Evolutionary conservation across 2,888 invertebrate species (phyloP).

Genomic region (Phyllotreta striolata): DNA sequence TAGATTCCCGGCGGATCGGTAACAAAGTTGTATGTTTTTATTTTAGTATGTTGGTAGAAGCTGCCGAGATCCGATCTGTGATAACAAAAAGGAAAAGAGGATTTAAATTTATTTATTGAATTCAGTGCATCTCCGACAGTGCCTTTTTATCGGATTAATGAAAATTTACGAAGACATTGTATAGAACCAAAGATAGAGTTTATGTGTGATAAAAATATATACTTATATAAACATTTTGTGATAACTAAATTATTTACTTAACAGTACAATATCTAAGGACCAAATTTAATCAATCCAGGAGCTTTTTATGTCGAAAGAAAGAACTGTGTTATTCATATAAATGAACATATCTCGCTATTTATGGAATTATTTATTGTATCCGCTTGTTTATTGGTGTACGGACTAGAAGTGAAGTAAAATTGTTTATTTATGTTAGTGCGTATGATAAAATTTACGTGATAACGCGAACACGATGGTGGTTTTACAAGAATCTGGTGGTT

Average conservation of each 20-base stretch:
- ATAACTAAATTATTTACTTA: slow-evolving; percentile 34
- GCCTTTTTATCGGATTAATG: slow-evolving; percentile 35
- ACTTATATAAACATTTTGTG: slow-evolving; percentile 38
- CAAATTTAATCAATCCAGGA: slow-evolving; percentile 36
- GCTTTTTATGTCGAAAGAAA: slow-evolving; percentile 43
- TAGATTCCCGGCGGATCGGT: not conserved
- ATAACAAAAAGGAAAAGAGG: slow-evolving; percentile 37
- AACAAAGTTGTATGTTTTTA: slow-evolving; percentile 23
- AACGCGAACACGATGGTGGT: slow-evolving; percentile 64
- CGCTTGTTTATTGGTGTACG: slow-evolving; percentile 9
- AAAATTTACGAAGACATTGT: slow-evolving; percentile 25
- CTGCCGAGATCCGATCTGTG: slow-evolving; percentile 41
- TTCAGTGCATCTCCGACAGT: slow-evolving; percentile 40
- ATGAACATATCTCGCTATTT: slow-evolving; percentile 30
- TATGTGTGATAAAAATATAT: slow-evolving; percentile 36
- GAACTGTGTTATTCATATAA: slow-evolving; percentile 23
- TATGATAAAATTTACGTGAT: slow-evolving; percentile 12
- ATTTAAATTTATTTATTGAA: slow-evolving; percentile 34
- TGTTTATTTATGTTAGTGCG: slow-evolving; percentile 8
- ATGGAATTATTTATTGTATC: slow-evolving; percentile 25
- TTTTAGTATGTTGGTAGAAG: slow-evolving; percentile 29
- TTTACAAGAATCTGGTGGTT: slow-evolving; percentile 76
- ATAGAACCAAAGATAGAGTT: slow-evolving; percentile 42
- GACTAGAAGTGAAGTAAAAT: slow-evolving; percentile 4
- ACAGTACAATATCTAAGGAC: slow-evolving; percentile 46